These are phyloP conservation scores for Conops quadrifasciatus DNA, from an alignment of 2,888 invertebrate genomes.

Conservation along the genomic window DNA sequence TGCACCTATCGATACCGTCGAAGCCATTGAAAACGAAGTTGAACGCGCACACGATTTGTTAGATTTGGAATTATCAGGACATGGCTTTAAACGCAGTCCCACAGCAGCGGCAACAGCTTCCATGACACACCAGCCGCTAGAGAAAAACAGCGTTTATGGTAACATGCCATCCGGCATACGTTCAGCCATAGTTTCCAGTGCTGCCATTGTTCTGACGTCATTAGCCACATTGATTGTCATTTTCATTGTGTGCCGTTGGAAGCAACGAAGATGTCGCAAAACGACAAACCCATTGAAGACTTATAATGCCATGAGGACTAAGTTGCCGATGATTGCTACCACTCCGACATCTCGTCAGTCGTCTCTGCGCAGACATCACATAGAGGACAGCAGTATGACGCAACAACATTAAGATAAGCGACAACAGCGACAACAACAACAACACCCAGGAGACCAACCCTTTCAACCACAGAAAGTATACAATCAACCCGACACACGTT, in stretches of 20 bases:
- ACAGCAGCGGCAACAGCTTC: conserved; percentile 53
- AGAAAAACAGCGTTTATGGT: conserved; percentile 48
- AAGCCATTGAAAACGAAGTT: conserved; percentile 69
- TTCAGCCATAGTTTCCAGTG: conserved; percentile 82
- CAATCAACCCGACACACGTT: neutral
- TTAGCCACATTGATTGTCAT: conserved; percentile 80
- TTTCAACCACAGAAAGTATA: conserved; percentile 13
- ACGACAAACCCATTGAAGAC: conserved; percentile 70
- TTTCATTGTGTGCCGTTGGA: conserved; percentile 77
- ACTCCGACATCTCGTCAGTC: conserved; percentile 42
- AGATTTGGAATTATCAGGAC: conserved; percentile 62
- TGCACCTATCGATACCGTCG: conserved; percentile 50
- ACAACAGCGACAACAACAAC: conserved; percentile 15
- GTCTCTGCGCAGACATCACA: conserved; percentile 7
- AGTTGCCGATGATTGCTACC: conserved; percentile 71
- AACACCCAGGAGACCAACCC: conserved; percentile 31
- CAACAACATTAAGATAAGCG: conserved; percentile 3
- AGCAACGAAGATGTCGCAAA: conserved; percentile 70
- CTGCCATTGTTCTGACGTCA: conserved; percentile 79
- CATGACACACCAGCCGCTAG: conserved; percentile 51
- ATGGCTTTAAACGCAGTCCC: conserved; percentile 59
- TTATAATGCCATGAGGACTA: conserved; percentile 72
- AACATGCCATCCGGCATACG: conserved; percentile 70
- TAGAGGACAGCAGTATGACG: conserved; percentile 18
- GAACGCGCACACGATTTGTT: conserved; percentile 65